Percentiles rank a stretch among this genome's conserved stretches.
Evolutionary conservation across 2,888 invertebrate genomes (phyloP).

Genomic region (Candidula unifasciata): DNA sequence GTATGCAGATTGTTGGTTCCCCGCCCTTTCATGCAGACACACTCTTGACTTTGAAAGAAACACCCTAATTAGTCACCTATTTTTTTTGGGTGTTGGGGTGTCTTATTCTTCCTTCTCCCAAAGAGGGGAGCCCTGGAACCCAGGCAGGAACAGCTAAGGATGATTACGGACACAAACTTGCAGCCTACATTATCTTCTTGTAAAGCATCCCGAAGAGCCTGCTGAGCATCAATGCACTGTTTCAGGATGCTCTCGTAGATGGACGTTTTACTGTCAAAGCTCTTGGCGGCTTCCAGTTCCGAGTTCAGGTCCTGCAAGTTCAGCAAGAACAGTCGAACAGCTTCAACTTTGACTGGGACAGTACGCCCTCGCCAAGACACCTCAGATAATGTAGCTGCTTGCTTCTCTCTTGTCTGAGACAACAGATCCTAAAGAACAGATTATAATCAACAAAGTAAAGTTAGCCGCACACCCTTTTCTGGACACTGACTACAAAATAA

Average conservation of each 20-base stretch:
- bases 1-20: no score
- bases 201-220: constrained; percentile 87
- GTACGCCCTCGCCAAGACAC: constrained; percentile 92
- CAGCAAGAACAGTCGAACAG: constrained; percentile 77
- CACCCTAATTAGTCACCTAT: no score
- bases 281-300: constrained; percentile 74
- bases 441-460: background rate
- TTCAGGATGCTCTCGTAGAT: constrained; percentile 93
- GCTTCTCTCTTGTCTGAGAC: constrained; percentile 89
- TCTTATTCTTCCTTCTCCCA: no score
- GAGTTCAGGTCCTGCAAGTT: constrained; percentile 72
- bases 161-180: no score
- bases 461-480: background rate
- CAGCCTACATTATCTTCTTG: constrained; percentile 79
- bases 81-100: no score
- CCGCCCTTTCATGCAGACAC: no score
- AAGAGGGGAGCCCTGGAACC: no score
- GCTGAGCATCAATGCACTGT: constrained; percentile 95
- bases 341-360: constrained; percentile 89
- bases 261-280: constrained; percentile 84
- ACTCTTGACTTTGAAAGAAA: no score
- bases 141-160: no score
- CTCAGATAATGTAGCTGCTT: constrained; percentile 88
- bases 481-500: no score
- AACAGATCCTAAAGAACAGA: constrained; percentile 82